These are phyloP conservation scores for Karalla daura DNA, from an alignment of 2,797 vertebrate genomes.

Conservation along the genomic window DNA sequence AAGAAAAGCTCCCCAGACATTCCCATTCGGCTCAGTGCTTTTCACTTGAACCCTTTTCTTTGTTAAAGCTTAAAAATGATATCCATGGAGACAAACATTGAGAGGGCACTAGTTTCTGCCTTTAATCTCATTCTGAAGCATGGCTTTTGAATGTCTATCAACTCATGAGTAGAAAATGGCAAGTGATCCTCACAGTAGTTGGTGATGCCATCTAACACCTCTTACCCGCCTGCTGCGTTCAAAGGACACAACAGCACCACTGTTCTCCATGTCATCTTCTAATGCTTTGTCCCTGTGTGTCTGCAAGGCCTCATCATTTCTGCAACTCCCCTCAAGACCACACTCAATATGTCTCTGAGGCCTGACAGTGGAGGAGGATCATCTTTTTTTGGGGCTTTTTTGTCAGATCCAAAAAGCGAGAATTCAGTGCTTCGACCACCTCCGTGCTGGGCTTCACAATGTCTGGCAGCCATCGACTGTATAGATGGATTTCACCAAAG, in stretches of 20 bases:
- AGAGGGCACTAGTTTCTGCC: background rate
- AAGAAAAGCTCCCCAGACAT: no score
- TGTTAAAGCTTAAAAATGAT: background rate
- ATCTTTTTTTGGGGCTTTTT: no score
- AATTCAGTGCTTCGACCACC: background rate
- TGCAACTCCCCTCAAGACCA: background rate
- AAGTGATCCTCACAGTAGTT: background rate
- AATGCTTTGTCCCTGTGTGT: background rate
- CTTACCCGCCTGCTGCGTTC: constrained; percentile 3
- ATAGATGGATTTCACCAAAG: constrained; percentile 31
- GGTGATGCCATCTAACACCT: background rate
- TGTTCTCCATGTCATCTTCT: background rate
- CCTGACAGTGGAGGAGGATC: background rate
- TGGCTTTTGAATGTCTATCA: background rate
- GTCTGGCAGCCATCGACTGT: constrained; percentile 17
- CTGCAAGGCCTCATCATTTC: no score
- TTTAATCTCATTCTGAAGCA: background rate
- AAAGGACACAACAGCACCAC: background rate
- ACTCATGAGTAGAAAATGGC: background rate
- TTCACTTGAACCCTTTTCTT: background rate
- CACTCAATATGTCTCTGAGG: background rate
- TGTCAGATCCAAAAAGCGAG: constrained; percentile 10
- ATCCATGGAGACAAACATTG: background rate
- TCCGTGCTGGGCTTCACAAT: no score
- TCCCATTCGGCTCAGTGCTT: background rate